These are phyloP conservation scores for Cairina moschata DNA, from an alignment of 2,113 vertebrate species.

Conservation along the genomic window DNA sequence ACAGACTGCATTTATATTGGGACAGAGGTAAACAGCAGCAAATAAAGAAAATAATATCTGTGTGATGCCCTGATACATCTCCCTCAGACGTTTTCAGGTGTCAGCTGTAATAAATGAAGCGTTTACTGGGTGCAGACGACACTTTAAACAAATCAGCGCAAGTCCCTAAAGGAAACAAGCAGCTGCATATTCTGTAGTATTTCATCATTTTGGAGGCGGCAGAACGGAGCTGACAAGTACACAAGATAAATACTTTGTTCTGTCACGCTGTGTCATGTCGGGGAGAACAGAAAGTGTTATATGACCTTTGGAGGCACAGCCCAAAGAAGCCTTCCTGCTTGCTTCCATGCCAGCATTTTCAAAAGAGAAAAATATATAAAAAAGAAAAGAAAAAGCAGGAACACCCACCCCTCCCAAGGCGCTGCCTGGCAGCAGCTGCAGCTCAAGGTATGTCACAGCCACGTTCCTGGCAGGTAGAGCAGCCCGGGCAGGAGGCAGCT, in stretches of 20 bases:
- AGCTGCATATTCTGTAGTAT: constrained; percentile 62
- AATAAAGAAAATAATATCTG: constrained; percentile 21
- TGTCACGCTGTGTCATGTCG: constrained; percentile 71
- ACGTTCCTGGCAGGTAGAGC: neutral
- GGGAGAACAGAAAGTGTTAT: constrained; percentile 68
- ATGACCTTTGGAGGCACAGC: constrained; percentile 73
- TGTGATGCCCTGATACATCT: neutral
- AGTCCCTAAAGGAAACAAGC: constrained; percentile 68
- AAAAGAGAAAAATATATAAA: neutral
- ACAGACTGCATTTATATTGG: neutral
- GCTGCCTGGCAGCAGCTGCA: neutral
- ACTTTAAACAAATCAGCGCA: constrained; percentile 70
- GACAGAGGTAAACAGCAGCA: constrained; percentile 30
- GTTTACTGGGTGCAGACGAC: constrained; percentile 64
- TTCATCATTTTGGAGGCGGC: constrained; percentile 69
- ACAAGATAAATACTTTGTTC: constrained; percentile 79
- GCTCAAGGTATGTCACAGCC: neutral
- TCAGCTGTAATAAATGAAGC: constrained; percentile 74
- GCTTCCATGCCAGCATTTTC: neutral
- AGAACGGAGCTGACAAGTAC: constrained; percentile 77
- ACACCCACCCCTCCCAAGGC: neutral
- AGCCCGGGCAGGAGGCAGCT: neutral
- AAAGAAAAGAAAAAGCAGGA: neutral
- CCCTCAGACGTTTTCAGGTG: constrained; percentile 55
- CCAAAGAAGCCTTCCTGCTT: neutral